Percentiles rank a stretch among this genome's conserved stretches.
Evolutionary conservation across 2,113 vertebrate species (phyloP).

Genomic region (Leptodactylus fuscus): DNA sequence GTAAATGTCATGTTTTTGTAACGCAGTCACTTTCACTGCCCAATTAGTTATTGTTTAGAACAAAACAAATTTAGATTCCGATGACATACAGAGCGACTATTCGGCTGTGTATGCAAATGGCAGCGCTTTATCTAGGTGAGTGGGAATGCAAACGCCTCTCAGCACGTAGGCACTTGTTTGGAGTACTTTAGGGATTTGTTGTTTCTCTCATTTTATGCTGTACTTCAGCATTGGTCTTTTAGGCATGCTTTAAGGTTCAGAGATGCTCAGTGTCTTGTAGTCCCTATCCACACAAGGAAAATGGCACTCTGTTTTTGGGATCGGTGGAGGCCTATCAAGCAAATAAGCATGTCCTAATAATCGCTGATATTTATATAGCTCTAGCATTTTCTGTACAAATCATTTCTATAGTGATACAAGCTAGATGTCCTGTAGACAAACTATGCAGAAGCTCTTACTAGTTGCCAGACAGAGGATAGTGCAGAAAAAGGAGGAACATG

Average conservation of each 20-base stretch:
- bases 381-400: too few relatives aligned
- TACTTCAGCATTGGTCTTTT: background rate
- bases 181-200: background rate
- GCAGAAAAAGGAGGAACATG: too few relatives aligned
- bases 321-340: too few relatives aligned
- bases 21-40: slow-evolving; percentile 16
- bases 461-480: too few relatives aligned
- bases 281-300: too few relatives aligned
- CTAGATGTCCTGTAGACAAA: too few relatives aligned
- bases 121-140: background rate
- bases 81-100: background rate
- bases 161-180: background rate
- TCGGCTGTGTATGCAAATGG: background rate
- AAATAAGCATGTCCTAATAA: too few relatives aligned
- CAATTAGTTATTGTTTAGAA: slow-evolving; percentile 46
- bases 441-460: too few relatives aligned
- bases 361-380: too few relatives aligned
- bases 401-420: too few relatives aligned
- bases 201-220: background rate
- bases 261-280: too few relatives aligned
- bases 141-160: background rate
- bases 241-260: background rate
- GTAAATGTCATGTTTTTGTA: slow-evolving; percentile 23
- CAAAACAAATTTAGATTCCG: background rate
- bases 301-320: too few relatives aligned